Evolutionary conservation across 2,888 invertebrate genomes (phyloP).

Genomic region (Flexamia atlantica): DNA sequence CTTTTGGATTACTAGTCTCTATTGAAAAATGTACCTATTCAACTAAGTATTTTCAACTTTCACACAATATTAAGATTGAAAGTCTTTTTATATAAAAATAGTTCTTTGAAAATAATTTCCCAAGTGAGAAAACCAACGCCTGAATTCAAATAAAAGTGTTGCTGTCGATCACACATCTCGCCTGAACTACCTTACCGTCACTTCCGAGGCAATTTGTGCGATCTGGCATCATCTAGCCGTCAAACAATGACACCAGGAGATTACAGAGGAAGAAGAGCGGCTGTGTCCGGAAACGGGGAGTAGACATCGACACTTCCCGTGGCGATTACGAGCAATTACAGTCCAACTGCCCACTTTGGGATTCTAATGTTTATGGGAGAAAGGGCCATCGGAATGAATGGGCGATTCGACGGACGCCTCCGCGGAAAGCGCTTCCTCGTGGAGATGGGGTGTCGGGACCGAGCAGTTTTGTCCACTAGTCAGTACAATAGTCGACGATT

Average conservation of each 20-base stretch:
- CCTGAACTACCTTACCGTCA: not conserved
- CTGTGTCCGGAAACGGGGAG: not conserved
- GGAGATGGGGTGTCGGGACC: too few species aligned
- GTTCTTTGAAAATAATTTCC: too few species aligned
- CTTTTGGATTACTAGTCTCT: too few species aligned
- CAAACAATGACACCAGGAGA: not conserved
- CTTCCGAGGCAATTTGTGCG: not conserved
- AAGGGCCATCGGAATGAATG: constrained; percentile 34
- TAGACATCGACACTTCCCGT: not conserved
- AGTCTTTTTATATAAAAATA: too few species aligned
- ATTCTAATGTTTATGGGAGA: constrained; percentile 35
- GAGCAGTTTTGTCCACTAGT: too few species aligned
- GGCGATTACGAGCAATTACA: not conserved
- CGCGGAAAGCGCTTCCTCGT: not conserved
- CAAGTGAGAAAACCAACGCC: too few species aligned
- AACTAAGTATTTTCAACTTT: too few species aligned
- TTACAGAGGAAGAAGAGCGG: not conserved
- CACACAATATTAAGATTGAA: too few species aligned
- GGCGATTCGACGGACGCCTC: not conserved
- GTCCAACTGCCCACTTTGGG: constrained; percentile 21
- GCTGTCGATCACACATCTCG: not conserved
- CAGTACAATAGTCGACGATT: too few species aligned
- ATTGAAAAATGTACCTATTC: too few species aligned
- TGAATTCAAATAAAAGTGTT: too few species aligned
- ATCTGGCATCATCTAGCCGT: not conserved